Evolutionary conservation across 2,888 invertebrate genomes (phyloP).

Genomic region (Myopa tessellatipennis): DNA sequence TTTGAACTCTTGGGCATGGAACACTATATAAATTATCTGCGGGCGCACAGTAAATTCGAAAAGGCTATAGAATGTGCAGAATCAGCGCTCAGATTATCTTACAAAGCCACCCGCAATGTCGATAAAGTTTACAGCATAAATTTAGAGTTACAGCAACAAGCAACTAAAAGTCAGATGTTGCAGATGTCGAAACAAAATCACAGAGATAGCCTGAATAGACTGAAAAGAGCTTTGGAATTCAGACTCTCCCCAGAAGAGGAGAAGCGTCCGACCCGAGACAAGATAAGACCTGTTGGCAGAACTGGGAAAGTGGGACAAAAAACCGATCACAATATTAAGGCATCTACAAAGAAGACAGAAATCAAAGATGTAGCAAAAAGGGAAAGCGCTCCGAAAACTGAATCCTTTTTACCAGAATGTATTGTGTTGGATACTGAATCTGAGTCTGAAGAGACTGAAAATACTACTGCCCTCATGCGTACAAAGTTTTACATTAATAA

Average conservation of each 20-base stretch:
- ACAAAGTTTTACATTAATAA: neutral
- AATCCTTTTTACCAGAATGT: neutral
- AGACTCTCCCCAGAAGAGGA: constrained; percentile 51
- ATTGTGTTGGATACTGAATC: neutral
- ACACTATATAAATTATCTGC: constrained; percentile 59
- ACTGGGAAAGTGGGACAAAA: neutral
- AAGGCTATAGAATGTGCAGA: constrained; percentile 51
- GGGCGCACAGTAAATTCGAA: constrained; percentile 51
- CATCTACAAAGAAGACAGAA: neutral
- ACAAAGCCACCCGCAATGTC: constrained; percentile 26
- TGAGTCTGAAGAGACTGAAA: neutral
- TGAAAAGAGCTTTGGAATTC: constrained; percentile 54
- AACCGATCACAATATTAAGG: neutral
- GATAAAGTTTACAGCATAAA: constrained; percentile 53
- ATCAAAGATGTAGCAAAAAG: neutral
- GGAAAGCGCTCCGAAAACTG: neutral
- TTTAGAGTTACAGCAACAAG: constrained; percentile 53
- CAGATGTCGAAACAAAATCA: neutral
- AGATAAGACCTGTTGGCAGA: neutral
- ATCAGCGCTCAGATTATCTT: constrained; percentile 42
- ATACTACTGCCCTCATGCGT: neutral
- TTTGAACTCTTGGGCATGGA: constrained; percentile 53
- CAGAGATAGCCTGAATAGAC: constrained; percentile 10
- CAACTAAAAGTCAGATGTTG: constrained; percentile 48
- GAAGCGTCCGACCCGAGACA: neutral